Base-by-base conservation (phyloP, 2,113 vertebrate species). In the Dicerorhinus sumatrensis region DNA sequence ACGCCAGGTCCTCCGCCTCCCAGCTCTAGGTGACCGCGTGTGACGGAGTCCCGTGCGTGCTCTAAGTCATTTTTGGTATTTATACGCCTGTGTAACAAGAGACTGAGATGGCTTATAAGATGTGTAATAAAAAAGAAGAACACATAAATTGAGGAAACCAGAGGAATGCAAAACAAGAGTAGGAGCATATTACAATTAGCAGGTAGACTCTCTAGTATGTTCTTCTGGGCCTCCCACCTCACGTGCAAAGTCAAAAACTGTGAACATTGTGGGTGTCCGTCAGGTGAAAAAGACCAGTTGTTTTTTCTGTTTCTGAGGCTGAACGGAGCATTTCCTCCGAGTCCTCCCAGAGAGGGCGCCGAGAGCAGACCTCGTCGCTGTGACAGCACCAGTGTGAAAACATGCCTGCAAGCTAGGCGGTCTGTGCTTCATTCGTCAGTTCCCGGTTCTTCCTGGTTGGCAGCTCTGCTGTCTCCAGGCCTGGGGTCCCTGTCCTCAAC, bases 1-100 rank as follows among this genome's bases (percentile, higher is more conserved):
- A 89, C 89, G 94, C 93, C 80, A 60, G 80, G 96, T 36, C 36
- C 60, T 39, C 80, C 83, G 2, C 89, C 84, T 96, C 75, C 85
- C 84, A 8, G 90, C 69, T 85, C 94, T 69, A 0, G 94, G 95
- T 4, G 94, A 67, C 88, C 76, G 5, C 93, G 75, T 97, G 82
- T 98, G 97, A 98, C 11, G n/a, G 92, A 84, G 89, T 97, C 85
- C 82, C 0, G 69, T 86, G 29, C 17, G 1, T 21, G 6, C 51
- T 42, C 16, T 31, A 11, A 51, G 65, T 90, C 85, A 10, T 58
- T 84, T 33, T 46, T 21, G 9, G 14, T 79, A 3, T 58, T 46
- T 60, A 31, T 23, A 20, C 18, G 25, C 56, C 54, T 17, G 8
- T n/a, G 56, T 67, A 77, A 21, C 17, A 29, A 36, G 87, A 86